Conservation (phyloP, 2,113 vertebrate genomes). For the Galemys pyrenaicus region DNA sequence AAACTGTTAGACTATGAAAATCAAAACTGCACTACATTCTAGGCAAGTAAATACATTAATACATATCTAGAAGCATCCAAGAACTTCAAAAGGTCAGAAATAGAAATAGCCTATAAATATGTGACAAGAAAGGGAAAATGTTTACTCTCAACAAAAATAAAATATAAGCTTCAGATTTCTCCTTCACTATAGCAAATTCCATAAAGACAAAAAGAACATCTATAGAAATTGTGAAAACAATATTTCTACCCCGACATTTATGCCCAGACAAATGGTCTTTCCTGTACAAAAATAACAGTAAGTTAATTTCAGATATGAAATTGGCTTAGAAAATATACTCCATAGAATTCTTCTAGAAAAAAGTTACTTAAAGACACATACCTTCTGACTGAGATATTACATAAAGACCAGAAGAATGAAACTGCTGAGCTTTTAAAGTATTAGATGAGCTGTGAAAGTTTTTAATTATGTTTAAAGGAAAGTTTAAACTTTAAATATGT, state of each 20-base stretch:
- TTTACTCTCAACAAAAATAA: neutral
- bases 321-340: slow-evolving; percentile 4
- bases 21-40: neutral
- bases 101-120: neutral
- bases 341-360: neutral
- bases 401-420: neutral
- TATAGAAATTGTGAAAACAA: neutral
- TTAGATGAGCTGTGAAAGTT: neutral
- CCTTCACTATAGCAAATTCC: neutral
- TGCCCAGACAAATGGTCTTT: neutral
- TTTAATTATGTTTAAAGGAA: neutral
- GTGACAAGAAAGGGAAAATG: neutral
- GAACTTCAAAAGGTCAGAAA: neutral
- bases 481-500: too few species aligned
- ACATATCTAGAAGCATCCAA: neutral
- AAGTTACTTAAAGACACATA: neutral
- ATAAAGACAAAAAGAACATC: neutral
- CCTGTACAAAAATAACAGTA: neutral
- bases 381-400: neutral
- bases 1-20: neutral
- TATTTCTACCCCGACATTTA: neutral
- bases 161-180: neutral
- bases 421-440: neutral
- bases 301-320: neutral
- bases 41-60: neutral